Evolutionary conservation across 2,888 invertebrate genomes (phyloP).

Genomic region (Harmothoe impar): DNA sequence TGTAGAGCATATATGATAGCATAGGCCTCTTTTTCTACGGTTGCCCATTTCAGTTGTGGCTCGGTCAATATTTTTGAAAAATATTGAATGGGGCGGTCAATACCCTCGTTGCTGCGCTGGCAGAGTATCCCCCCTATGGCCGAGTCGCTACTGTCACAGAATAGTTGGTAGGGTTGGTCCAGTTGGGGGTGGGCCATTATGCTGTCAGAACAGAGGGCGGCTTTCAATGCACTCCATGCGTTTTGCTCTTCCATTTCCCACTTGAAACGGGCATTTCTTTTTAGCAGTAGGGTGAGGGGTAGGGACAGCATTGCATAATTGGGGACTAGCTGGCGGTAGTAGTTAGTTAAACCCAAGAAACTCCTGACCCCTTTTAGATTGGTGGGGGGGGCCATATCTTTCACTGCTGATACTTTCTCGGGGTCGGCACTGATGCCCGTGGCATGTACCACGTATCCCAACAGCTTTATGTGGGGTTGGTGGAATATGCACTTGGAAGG

Average conservation of each 20-base stretch:
- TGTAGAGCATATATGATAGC: constrained; percentile 22
- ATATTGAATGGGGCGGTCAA: constrained; percentile 55
- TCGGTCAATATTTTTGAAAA: constrained; percentile 47
- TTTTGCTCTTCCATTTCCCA: constrained; percentile 26
- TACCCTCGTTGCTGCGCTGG: background rate
- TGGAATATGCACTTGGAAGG: constrained; percentile 69
- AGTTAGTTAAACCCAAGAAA: constrained; percentile 68
- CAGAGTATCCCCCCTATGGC: constrained; percentile 37
- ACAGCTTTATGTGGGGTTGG: constrained; percentile 60
- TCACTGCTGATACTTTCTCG: constrained; percentile 63
- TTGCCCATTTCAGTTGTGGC: constrained; percentile 48
- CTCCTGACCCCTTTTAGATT: constrained; percentile 62
- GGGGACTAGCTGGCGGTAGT: constrained; percentile 44
- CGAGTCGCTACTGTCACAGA: constrained; percentile 4
- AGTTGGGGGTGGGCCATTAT: constrained; percentile 52
- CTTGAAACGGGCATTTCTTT: background rate
- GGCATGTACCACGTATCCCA: constrained; percentile 68
- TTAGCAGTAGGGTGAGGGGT: background rate
- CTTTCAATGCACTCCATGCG: constrained; percentile 42
- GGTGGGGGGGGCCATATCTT: constrained; percentile 62
- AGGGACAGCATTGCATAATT: constrained; percentile 39
- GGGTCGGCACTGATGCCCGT: constrained; percentile 66
- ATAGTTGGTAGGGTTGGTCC: constrained; percentile 31
- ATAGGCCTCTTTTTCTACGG: constrained; percentile 60
- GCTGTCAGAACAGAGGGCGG: background rate